Conservation (phyloP, 1,140 invertebrate genomes). For the Druon quercuslanigerum region DNA sequence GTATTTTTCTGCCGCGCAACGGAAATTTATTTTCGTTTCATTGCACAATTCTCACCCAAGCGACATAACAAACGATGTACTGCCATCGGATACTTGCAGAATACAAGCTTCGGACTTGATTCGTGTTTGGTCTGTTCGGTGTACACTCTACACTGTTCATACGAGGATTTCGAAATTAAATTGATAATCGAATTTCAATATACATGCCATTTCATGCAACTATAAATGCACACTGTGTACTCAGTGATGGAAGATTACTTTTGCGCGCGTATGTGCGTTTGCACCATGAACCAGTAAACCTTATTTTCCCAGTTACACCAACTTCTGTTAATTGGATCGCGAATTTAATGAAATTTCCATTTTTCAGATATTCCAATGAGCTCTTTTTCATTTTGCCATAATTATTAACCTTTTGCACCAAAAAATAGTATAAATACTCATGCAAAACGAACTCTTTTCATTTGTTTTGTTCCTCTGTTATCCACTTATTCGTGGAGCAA, state of each 20-base stretch:
- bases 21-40: constrained; percentile 60
- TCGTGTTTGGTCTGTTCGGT: constrained; percentile 17
- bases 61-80: constrained; percentile 46
- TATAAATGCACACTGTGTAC: background rate
- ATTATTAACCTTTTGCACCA: no score
- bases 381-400: background rate
- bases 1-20: constrained; percentile 46
- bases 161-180: constrained; percentile 8
- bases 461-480: no score
- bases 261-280: background rate
- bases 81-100: constrained; percentile 38
- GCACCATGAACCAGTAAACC: background rate
- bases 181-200: constrained; percentile 22
- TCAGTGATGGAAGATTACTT: constrained; percentile 1
- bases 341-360: background rate
- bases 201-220: background rate
- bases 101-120: constrained; percentile 46
- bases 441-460: no score
- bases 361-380: background rate
- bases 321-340: background rate
- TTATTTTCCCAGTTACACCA: background rate
- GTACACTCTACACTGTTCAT: background rate
- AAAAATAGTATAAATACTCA: no score
- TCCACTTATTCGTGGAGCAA: no score
- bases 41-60: constrained; percentile 44